These are phyloP conservation scores for Volucella inflata DNA, from an alignment of 2,888 invertebrate species.

Conservation along the genomic window DNA sequence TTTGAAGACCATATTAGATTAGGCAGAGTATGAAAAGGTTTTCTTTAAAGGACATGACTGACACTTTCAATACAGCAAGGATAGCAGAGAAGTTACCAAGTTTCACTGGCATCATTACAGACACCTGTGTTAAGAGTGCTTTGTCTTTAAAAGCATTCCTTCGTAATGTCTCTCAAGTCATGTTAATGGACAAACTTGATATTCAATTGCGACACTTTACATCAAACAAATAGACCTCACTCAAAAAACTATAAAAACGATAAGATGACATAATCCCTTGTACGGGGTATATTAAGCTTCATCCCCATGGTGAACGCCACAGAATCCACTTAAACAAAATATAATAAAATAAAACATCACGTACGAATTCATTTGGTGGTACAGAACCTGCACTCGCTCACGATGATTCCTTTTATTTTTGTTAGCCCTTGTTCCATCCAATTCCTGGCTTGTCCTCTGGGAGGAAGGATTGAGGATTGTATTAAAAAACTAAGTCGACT, in stretches of 20 bases:
- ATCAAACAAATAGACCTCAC: slow-evolving; percentile 3
- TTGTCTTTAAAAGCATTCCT: too few species aligned
- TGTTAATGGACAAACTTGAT: too few species aligned
- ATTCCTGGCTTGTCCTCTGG: slow-evolving; percentile 9
- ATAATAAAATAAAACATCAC: slow-evolving; percentile 71
- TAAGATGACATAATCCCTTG: slow-evolving; percentile 66
- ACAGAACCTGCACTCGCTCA: slow-evolving; percentile 33
- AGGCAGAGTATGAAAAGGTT: too few species aligned
- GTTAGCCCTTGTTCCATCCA: background rate
- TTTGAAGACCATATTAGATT: too few species aligned
- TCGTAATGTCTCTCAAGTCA: too few species aligned
- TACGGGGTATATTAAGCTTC: slow-evolving; percentile 46
- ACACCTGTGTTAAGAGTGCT: too few species aligned
- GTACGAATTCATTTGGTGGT: slow-evolving; percentile 70
- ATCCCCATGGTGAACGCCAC: slow-evolving; percentile 46
- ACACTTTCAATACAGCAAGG: too few species aligned
- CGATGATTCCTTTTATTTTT: slow-evolving; percentile 34
- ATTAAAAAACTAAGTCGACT: slow-evolving; percentile 64
- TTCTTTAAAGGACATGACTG: too few species aligned
- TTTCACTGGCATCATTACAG: too few species aligned
- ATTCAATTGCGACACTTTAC: too few species aligned
- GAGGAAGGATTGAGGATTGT: slow-evolving; percentile 67
- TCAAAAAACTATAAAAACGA: slow-evolving; percentile 47
- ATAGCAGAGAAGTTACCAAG: too few species aligned
- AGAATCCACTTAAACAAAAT: slow-evolving; percentile 71